Evolutionary conservation across 92 coral and sea anemone genomes (phyloP).

Genomic region (Micromussa lordhowensis): DNA sequence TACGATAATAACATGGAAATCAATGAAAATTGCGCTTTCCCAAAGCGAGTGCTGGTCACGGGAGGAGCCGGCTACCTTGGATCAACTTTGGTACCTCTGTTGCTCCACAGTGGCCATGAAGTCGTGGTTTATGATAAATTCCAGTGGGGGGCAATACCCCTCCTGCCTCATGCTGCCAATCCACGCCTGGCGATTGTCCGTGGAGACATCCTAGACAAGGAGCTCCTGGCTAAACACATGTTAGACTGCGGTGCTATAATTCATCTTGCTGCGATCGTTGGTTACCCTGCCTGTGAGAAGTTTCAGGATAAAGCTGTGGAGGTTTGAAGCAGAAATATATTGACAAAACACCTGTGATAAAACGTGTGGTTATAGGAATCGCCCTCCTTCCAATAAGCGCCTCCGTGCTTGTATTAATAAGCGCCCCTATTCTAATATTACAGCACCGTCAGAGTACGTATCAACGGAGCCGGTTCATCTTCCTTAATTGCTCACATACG

Average conservation of each 20-base stretch:
- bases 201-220: conserved; percentile 83
- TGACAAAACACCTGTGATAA: neutral
- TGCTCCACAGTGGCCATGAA: conserved; percentile 73
- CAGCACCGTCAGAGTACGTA: no score
- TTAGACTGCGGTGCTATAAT: conserved; percentile 72
- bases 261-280: conserved; percentile 93
- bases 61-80: conserved; percentile 99
- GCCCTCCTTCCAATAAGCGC: no score
- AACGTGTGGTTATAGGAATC: neutral
- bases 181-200: conserved; percentile 69
- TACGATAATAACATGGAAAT: neutral
- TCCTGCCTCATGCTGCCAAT: conserved; percentile 69
- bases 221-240: conserved; percentile 63
- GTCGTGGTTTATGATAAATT: conserved; percentile 85
- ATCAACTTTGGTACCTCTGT: conserved; percentile 86
- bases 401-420: no score
- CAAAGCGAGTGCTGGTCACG: conserved; percentile 73
- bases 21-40: conserved; percentile 13
- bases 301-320: conserved; percentile 47
- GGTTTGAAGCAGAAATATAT: neutral
- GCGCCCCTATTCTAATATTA: no score
- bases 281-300: conserved; percentile 97
- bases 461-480: no score
- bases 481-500: no score
- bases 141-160: conserved; percentile 81